Percentiles rank a stretch among this genome's conserved stretches.
phyloP scores from a whole-genome alignment of 2,113 vertebrate genomes.

The Calonectris borealis region DNA sequence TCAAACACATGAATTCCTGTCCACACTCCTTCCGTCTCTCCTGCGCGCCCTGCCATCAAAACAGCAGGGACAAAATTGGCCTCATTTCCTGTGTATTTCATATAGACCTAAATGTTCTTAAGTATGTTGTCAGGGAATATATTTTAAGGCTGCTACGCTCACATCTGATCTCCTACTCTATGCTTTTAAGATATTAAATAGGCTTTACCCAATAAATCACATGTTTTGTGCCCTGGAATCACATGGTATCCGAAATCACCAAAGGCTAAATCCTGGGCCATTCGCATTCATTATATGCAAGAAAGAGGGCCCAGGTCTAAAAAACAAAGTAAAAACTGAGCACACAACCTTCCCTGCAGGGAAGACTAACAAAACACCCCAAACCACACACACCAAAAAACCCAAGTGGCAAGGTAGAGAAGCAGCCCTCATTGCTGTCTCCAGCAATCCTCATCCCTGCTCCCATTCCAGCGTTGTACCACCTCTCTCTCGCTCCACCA shows the following conservation, averaged over 20 bases:
- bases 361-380: not conserved
- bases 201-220: slow-evolving; percentile 40
- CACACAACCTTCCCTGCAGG: not conserved
- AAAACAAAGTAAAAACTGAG: not conserved
- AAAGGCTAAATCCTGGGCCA: not conserved
- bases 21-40: not conserved
- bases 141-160: slow-evolving; percentile 41
- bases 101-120: slow-evolving; percentile 4
- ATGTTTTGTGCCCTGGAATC: not conserved
- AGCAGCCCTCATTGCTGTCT: not conserved
- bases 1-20: slow-evolving; percentile 15
- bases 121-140: slow-evolving; percentile 17
- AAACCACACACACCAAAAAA: not conserved
- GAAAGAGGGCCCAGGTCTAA: not conserved
- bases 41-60: not conserved
- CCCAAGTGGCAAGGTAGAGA: not conserved
- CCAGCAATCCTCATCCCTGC: not conserved
- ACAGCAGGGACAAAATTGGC: slow-evolving; percentile 22
- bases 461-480: not conserved
- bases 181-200: slow-evolving; percentile 54
- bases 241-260: not conserved
- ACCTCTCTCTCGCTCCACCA: not conserved
- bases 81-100: slow-evolving; percentile 53
- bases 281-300: not conserved
- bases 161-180: slow-evolving; percentile 15